Evolutionary conservation across 1,140 invertebrate genomes (phyloP).

Genomic region (Aleiodes sp.): DNA sequence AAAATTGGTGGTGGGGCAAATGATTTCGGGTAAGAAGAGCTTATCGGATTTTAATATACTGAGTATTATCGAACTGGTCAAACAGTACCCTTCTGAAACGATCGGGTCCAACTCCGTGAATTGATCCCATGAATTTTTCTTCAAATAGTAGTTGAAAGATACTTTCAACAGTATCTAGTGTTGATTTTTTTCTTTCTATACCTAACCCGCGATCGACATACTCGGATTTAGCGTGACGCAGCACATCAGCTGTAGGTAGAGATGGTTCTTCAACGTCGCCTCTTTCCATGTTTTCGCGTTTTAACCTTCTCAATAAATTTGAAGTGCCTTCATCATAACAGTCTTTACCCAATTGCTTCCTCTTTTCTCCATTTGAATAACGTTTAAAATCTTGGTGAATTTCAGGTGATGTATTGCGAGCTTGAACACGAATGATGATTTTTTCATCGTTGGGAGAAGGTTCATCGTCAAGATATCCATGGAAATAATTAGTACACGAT

Average conservation of each 20-base stretch:
- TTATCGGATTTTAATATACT: too few relatives aligned
- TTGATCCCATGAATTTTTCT: neutral
- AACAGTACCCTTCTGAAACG: too few relatives aligned
- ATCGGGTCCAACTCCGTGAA: constrained; percentile 17
- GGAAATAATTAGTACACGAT: constrained; percentile 11
- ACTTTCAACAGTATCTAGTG: neutral
- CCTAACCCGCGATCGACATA: neutral
- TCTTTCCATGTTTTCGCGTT: neutral
- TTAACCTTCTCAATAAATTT: neutral
- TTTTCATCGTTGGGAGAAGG: neutral
- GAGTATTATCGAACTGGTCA: too few relatives aligned
- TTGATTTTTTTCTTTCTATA: neutral
- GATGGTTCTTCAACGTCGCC: neutral
- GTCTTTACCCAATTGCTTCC: neutral
- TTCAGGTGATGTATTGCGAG: neutral
- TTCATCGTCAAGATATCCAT: neutral
- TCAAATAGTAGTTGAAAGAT: constrained; percentile 11
- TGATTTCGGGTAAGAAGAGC: too few relatives aligned
- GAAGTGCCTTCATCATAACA: neutral
- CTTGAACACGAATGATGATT: constrained; percentile 6
- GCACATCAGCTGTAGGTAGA: neutral
- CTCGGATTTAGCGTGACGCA: neutral
- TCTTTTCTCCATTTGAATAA: neutral
- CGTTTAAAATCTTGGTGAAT: neutral
- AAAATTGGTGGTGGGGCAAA: too few relatives aligned